Conservation (phyloP, 2,113 vertebrate genomes). For the Anas platyrhynchos region DNA sequence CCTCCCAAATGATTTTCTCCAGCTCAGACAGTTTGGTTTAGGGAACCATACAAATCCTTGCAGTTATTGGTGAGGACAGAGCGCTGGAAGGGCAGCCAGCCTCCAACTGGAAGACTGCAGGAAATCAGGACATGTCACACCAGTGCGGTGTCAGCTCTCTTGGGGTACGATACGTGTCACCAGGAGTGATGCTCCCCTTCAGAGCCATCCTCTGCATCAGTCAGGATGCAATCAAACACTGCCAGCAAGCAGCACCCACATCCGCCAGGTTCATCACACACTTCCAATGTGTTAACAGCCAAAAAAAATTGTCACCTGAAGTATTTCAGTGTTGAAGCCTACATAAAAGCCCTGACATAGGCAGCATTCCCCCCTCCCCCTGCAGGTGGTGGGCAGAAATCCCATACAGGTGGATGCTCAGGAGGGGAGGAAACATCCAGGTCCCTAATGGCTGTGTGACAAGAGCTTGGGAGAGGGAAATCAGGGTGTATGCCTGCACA, state of each 20-base stretch:
- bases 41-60: neutral
- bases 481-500: rapidly evolving
- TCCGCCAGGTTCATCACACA: rapidly evolving
- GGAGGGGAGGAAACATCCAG: neutral
- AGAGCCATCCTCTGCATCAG: neutral
- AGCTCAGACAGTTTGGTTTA: neutral
- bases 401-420: neutral
- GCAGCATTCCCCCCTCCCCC: neutral
- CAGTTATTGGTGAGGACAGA: neutral
- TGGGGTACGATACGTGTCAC: rapidly evolving
- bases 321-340: neutral
- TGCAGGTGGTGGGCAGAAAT: neutral
- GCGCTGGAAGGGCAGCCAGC: neutral
- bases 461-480: neutral
- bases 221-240: neutral
- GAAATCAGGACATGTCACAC: neutral
- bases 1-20: neutral
- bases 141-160: neutral
- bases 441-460: neutral
- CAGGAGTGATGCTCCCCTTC: neutral
- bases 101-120: neutral
- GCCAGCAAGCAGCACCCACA: neutral
- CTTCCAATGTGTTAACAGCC: neutral
- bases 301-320: neutral
- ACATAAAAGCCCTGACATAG: neutral